Evolutionary conservation across 35 echinoderm and acorn worm genomes (phyloP).

Genomic region (Acanthaster planci): DNA sequence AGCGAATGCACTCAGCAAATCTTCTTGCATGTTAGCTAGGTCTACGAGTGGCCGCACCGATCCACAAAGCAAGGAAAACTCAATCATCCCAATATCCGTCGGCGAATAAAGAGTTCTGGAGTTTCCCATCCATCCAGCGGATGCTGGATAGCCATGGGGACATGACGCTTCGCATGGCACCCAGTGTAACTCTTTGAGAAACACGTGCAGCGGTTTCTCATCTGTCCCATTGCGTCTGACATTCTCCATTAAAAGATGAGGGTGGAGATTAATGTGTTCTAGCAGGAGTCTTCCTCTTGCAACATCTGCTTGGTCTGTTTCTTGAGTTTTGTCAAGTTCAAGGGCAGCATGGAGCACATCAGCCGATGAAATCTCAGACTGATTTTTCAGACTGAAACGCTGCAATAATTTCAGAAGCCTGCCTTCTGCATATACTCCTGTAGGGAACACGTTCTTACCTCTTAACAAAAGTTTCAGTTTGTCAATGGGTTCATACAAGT

Average conservation of each 20-base stretch:
- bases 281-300: neutral
- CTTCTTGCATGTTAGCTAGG: neutral
- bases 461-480: neutral
- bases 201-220: neutral
- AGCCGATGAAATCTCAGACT: neutral
- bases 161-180: slow-evolving; percentile 12
- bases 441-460: neutral
- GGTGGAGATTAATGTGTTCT: neutral
- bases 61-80: neutral
- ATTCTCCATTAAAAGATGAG: neutral
- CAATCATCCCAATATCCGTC: neutral
- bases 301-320: neutral
- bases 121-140: neutral
- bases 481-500: slow-evolving; percentile 28
- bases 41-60: slow-evolving; percentile 8
- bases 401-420: neutral
- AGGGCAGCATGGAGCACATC: neutral
- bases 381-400: neutral
- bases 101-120: neutral
- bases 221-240: neutral
- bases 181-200: slow-evolving; percentile 17
- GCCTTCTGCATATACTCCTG: neutral
- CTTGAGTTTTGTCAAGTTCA: neutral
- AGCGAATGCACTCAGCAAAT: neutral
- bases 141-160: neutral